phyloP scores from a whole-genome alignment of 2,888 invertebrate species.

The Cheilosia vernalis region DNA sequence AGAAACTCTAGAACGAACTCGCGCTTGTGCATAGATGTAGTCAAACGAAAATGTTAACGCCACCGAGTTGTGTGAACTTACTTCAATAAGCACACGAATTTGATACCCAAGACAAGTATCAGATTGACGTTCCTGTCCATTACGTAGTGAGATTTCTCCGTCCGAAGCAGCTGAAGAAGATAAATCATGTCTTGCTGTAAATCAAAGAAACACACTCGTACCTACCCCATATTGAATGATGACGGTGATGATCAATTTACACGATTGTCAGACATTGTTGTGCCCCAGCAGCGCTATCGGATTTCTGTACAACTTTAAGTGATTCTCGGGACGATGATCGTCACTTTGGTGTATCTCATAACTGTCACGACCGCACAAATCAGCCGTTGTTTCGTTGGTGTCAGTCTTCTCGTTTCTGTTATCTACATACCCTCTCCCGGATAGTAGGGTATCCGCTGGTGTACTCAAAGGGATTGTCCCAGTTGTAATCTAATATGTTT shows the following conservation, averaged over 20 bases:
- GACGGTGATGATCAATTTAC: conserved; percentile 61
- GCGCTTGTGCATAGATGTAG: too few relatives aligned
- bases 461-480: conserved; percentile 29
- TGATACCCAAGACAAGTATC: conserved; percentile 22
- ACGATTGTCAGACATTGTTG: conserved; percentile 28
- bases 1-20: conserved; percentile 20
- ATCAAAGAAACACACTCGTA: conserved; percentile 1
- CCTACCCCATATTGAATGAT: conserved; percentile 32
- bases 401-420: not conserved
- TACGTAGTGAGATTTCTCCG: conserved; percentile 35
- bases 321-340: conserved; percentile 60
- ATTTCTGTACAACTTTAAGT: conserved; percentile 62
- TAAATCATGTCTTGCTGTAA: conserved; percentile 22
- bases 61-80: conserved; percentile 18
- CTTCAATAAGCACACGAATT: conserved; percentile 6
- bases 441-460: not conserved
- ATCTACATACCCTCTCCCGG: conserved; percentile 16
- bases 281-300: conserved; percentile 40
- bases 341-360: conserved; percentile 42
- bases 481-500: conserved; percentile 61
- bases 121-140: conserved; percentile 33
- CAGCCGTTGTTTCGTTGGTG: conserved; percentile 6
- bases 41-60: conserved; percentile 20
- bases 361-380: conserved; percentile 45
- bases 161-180: conserved; percentile 3